These are phyloP conservation scores for Bruchidius siliquastri DNA, from an alignment of 2,888 invertebrate genomes.

Conservation along the genomic window DNA sequence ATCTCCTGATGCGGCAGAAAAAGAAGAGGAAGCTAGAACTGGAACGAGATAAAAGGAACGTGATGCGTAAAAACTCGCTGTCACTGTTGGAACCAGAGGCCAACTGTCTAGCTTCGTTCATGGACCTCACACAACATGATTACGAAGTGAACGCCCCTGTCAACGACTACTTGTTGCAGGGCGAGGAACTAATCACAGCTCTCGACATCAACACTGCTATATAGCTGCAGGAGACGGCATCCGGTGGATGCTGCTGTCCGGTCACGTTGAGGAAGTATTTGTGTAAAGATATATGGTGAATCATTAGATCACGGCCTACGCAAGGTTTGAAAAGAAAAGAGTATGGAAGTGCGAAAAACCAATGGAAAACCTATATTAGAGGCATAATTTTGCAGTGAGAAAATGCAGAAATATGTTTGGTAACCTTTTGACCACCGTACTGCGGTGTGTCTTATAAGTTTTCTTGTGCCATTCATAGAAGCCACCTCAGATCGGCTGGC, in stretches of 20 bases:
- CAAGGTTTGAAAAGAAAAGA: too few species aligned
- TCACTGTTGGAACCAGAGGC: conserved; percentile 46
- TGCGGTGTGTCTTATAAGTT: too few species aligned
- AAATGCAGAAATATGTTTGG: too few species aligned
- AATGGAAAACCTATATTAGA: too few species aligned
- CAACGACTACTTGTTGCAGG: conserved; percentile 45
- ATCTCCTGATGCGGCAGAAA: not conserved
- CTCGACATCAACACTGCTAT: conserved; percentile 45
- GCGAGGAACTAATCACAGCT: conserved; percentile 50
- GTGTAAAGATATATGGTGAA: not conserved
- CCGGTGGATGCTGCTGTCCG: not conserved
- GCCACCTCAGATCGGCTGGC: too few species aligned
- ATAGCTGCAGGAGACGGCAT: not conserved
- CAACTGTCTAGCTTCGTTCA: conserved; percentile 43
- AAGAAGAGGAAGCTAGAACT: conserved; percentile 16
- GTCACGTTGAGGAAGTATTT: not conserved
- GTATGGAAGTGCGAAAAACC: too few species aligned
- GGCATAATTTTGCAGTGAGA: too few species aligned
- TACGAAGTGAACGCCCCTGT: conserved; percentile 55
- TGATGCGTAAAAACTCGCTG: conserved; percentile 42
- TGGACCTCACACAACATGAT: conserved; percentile 51
- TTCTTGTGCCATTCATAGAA: too few species aligned
- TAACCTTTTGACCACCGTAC: too few species aligned
- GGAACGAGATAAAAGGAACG: conserved; percentile 12
- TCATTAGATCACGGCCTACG: not conserved